Conservation (phyloP, 2,797 vertebrate species). For the Epinephelus awoara region DNA sequence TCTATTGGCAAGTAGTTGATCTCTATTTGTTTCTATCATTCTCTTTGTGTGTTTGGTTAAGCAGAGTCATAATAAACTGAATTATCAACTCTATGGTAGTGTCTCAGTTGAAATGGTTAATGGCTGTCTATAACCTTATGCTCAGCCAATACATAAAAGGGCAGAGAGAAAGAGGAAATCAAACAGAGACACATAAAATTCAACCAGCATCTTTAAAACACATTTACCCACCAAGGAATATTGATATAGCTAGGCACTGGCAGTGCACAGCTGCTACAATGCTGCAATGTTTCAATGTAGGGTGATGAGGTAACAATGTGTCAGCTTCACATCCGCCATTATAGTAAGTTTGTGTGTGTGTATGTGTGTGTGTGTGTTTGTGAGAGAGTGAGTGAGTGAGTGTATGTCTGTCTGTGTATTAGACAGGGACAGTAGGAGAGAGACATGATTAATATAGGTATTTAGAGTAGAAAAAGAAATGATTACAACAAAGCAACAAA, state of each 20-base stretch:
- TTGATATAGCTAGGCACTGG: neutral
- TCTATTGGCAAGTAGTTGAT: no score
- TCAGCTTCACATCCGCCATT: constrained; percentile 29
- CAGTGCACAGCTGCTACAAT: neutral
- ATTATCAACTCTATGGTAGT: neutral
- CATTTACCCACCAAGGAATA: neutral
- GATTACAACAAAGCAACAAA: constrained; percentile 2
- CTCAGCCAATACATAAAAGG: neutral
- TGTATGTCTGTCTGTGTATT: constrained; percentile 1
- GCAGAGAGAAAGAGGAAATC: neutral
- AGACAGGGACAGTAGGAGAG: neutral
- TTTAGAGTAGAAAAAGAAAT: neutral
- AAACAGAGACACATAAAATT: neutral
- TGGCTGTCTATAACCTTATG: neutral
- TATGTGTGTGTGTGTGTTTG: constrained; percentile 3
- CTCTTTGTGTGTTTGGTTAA: neutral
- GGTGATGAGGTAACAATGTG: constrained; percentile 9
- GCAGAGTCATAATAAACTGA: neutral
- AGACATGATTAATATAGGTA: no score
- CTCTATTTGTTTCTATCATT: neutral
- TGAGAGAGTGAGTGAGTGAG: neutral
- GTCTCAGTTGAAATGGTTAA: neutral
- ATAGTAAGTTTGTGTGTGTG: constrained; percentile 1
- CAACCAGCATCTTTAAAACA: neutral
- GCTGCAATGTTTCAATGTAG: neutral